These are phyloP conservation scores for Ascidia mentula DNA, from an alignment of 23 tunicate species.

Conservation along the genomic window DNA sequence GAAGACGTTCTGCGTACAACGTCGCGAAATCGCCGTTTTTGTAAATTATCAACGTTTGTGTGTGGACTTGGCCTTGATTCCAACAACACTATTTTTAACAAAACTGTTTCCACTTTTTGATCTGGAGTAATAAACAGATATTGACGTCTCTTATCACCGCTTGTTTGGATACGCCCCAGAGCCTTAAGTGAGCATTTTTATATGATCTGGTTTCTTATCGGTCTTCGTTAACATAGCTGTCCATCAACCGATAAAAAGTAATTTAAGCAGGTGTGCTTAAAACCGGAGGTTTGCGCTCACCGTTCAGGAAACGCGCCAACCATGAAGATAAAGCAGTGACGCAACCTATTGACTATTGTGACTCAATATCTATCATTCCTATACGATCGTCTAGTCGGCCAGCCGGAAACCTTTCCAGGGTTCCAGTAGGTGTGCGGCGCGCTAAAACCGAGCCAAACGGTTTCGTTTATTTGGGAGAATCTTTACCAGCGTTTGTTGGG, in stretches of 20 bases:
- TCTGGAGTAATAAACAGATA: too few species aligned
- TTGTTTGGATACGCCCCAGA: not conserved
- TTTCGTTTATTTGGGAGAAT: too few species aligned
- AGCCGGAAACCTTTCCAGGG: not conserved
- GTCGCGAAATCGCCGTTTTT: too few species aligned
- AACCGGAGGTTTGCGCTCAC: not conserved
- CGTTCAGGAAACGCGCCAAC: not conserved
- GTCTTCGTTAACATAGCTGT: not conserved
- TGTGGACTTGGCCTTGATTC: too few species aligned
- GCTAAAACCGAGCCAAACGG: not conserved
- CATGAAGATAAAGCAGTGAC: not conserved
- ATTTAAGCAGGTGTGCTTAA: not conserved
- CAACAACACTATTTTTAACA: too few species aligned
- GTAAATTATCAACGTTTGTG: too few species aligned
- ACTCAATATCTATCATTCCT: not conserved
- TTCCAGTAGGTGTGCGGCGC: not conserved
- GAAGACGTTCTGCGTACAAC: too few species aligned
- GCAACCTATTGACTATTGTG: constrained; percentile 1
- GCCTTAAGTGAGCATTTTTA: not conserved
- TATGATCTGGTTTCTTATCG: not conserved
- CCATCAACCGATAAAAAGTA: not conserved
- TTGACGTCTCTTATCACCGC: too few species aligned
- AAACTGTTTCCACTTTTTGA: too few species aligned
- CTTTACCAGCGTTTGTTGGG: not conserved
- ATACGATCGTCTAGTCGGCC: not conserved